Evolutionary conservation across 2,888 invertebrate species (phyloP).

Genomic region (Fragum sueziense): DNA sequence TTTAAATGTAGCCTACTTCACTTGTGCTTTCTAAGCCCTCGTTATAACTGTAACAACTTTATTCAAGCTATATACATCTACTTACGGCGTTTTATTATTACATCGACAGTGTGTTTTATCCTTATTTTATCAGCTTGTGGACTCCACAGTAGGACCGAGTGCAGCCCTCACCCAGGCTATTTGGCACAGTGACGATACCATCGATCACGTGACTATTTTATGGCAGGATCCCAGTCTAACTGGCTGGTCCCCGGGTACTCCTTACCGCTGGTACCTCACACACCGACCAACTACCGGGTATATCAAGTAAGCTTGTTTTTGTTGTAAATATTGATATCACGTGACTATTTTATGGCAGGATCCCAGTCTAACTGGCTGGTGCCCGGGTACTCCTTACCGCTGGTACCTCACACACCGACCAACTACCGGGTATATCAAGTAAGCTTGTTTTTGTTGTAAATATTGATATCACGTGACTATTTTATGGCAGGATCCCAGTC

Average conservation of each 20-base stretch:
- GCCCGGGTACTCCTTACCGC: conserved; percentile 66
- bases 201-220: conserved; percentile 57
- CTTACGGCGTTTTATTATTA: background rate
- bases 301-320: conserved; percentile 61
- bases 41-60: too few species aligned
- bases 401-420: conserved; percentile 71
- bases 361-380: conserved; percentile 68
- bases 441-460: too few species aligned
- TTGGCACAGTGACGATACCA: conserved; percentile 68
- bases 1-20: too few species aligned
- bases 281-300: conserved; percentile 67
- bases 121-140: conserved; percentile 64
- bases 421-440: conserved; percentile 68
- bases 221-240: conserved; percentile 73
- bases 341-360: conserved; percentile 72
- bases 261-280: conserved; percentile 71
- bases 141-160: conserved; percentile 65
- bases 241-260: conserved; percentile 66
- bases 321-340: too few species aligned
- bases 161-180: conserved; percentile 63
- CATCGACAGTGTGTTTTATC: background rate
- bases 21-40: too few species aligned
- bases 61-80: too few species aligned
- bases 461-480: conserved; percentile 58
- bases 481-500: conserved; percentile 72